Conservation (phyloP, 1,140 invertebrate genomes). For the Himalopsyche phryganea region DNA sequence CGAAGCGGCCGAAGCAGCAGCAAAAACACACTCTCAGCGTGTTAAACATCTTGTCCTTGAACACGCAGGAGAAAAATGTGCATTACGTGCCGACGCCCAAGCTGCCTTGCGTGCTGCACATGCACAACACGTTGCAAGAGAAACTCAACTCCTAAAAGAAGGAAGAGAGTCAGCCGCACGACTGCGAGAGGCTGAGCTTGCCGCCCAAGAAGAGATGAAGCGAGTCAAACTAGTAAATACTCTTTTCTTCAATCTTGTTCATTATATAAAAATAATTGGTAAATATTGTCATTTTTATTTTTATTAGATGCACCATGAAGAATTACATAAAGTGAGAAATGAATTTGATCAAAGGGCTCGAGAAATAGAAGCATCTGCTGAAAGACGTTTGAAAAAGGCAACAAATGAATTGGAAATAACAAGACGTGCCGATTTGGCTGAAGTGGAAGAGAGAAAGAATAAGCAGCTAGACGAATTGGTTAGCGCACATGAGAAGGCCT, state of each 20-base stretch:
- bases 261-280: constrained; percentile 32
- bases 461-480: constrained; percentile 77
- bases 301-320: constrained; percentile 44
- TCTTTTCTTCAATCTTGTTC: neutral
- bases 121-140: constrained; percentile 70
- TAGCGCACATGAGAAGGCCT: constrained; percentile 78
- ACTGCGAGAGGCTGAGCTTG: constrained; percentile 67
- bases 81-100: constrained; percentile 62
- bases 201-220: constrained; percentile 23
- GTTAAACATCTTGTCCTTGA: constrained; percentile 26
- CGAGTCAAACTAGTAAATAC: constrained; percentile 22
- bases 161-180: constrained; percentile 71
- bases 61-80: constrained; percentile 37
- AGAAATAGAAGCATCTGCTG: constrained; percentile 78
- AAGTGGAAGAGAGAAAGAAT: constrained; percentile 88
- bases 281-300: too few relatives aligned
- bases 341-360: constrained; percentile 72
- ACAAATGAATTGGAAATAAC: constrained; percentile 72
- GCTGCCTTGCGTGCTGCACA: constrained; percentile 71
- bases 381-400: constrained; percentile 70
- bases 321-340: constrained; percentile 63
- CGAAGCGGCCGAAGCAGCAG: constrained; percentile 44
- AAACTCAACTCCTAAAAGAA: constrained; percentile 73
- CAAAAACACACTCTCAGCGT: constrained; percentile 20
- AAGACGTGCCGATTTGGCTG: constrained; percentile 70